phyloP scores from a whole-genome alignment of 2,888 invertebrate genomes.

The Scaptomyza flava region DNA sequence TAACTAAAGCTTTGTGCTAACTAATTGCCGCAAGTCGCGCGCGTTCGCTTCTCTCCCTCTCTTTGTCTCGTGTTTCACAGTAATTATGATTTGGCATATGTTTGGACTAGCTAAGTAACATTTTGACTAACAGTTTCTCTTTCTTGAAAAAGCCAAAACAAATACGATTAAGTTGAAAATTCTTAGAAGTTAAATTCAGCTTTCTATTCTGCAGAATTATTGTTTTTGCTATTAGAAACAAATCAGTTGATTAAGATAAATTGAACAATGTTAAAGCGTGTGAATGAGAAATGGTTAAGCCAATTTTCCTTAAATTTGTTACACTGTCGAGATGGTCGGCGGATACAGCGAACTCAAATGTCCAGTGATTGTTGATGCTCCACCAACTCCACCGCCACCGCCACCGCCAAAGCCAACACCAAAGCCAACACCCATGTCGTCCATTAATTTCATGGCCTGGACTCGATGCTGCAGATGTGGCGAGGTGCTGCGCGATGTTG shows the following conservation, averaged over 20 bases:
- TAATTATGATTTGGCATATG: conserved; percentile 12
- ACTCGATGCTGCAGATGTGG: conserved; percentile 84
- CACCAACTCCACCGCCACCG: conserved; percentile 35
- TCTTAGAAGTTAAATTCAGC: too few relatives aligned
- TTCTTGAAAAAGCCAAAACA: too few relatives aligned
- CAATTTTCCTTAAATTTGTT: neutral
- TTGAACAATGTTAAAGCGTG: neutral
- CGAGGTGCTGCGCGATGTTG: conserved; percentile 84
- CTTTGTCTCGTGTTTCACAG: too few relatives aligned
- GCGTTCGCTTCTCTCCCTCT: conserved; percentile 7
- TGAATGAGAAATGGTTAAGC: neutral
- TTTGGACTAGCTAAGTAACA: conserved; percentile 16
- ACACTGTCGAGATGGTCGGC: conserved; percentile 81
- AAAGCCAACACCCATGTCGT: conserved; percentile 66
- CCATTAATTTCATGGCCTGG: too few relatives aligned
- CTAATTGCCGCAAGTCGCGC: conserved; percentile 65
- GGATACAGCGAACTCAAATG: conserved; percentile 82
- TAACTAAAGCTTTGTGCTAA: conserved; percentile 73
- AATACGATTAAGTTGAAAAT: neutral
- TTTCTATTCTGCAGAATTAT: too few relatives aligned
- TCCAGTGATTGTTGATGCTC: conserved; percentile 80
- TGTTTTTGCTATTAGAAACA: too few relatives aligned
- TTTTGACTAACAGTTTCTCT: neutral
- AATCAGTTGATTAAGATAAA: too few relatives aligned
- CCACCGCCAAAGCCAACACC: too few relatives aligned